phyloP scores from a whole-genome alignment of 1,140 invertebrate genomes.

The Calycopis cecrops region DNA sequence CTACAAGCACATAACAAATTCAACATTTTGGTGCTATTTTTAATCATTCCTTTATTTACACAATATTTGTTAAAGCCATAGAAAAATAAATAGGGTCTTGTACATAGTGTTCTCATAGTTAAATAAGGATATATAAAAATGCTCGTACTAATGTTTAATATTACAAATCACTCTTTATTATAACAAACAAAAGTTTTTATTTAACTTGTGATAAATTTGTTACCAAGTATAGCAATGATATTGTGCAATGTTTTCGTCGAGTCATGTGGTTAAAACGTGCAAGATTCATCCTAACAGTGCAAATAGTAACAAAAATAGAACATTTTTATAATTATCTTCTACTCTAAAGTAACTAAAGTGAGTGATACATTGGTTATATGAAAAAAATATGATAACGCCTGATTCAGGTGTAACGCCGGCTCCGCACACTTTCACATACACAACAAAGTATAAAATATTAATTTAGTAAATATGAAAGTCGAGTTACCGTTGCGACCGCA shows the following conservation, averaged over 20 bases:
- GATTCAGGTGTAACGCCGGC: background rate
- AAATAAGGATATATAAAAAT: too few species aligned
- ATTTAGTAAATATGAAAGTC: conserved; percentile 20
- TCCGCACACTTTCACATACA: too few species aligned
- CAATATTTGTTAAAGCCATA: conserved; percentile 22
- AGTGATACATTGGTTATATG: conserved; percentile 28
- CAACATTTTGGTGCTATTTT: too few species aligned
- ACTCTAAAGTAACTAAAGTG: conserved; percentile 35
- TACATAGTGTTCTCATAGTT: too few species aligned
- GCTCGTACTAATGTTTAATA: too few species aligned
- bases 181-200: too few species aligned
- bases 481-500: conserved; percentile 31
- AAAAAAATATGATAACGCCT: conserved; percentile 44
- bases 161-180: too few species aligned
- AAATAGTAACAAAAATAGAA: conserved; percentile 46
- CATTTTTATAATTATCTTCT: conserved; percentile 26
- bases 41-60: too few species aligned
- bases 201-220: too few species aligned
- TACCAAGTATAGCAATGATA: too few species aligned
- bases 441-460: conserved; percentile 5
- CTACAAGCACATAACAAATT: too few species aligned
- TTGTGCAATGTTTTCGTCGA: conserved; percentile 70
- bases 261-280: conserved; percentile 67
- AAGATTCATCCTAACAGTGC: conserved; percentile 38
- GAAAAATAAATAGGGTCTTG: too few species aligned